Evolutionary conservation across 1,140 invertebrate species (phyloP), one percentile per base, ranked within the genome.

Genomic region (Aphis gossypii): DNA sequence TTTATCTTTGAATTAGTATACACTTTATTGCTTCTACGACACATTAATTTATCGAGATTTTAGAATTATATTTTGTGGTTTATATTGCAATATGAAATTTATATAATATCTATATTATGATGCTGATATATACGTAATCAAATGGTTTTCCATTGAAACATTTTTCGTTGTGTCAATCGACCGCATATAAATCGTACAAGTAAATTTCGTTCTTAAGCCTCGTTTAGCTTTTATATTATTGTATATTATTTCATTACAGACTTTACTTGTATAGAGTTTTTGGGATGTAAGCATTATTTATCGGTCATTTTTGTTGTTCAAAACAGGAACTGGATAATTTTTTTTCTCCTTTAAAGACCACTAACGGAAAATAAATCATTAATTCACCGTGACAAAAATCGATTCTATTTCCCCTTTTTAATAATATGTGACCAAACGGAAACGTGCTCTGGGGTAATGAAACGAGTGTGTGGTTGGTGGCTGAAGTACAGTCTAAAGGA

Each of bases 331-430:
- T 38, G 44, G 25, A 86, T 25, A 44, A 44, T 86, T 30, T 86
- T 41, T 41, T 86, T 44, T 23, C 23, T 4, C n/a, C 14, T 23
- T 11, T 41, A 46, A 30, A 44, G 41, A 86, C 41, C 35, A 38
- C 76, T 83, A 38, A 38, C 35, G 35, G 35, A 38, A 83, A 83
- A 83, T 83, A 83, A 38, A 38, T 38, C 76, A 83, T 83, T 83
- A 83, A 83, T 83, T 83, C n/a, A 83, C 76, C 23, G 84, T 41
- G 41, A 86, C 84, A 25, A 86, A 86, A 86, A 86, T 25, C 41
- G 84, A 86, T 46, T 30, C 84, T 11, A 86, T 9, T 86, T 86
- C 11, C 8, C 35, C n/a, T 83, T 83, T 83, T 38, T 83, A 38
- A 83, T 83, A 83, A 83, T 83, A 83, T 38, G n/a, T 83, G 35